These are phyloP conservation scores for Neelides folsomi DNA, from an alignment of 2,888 invertebrate genomes.

Conservation along the genomic window DNA sequence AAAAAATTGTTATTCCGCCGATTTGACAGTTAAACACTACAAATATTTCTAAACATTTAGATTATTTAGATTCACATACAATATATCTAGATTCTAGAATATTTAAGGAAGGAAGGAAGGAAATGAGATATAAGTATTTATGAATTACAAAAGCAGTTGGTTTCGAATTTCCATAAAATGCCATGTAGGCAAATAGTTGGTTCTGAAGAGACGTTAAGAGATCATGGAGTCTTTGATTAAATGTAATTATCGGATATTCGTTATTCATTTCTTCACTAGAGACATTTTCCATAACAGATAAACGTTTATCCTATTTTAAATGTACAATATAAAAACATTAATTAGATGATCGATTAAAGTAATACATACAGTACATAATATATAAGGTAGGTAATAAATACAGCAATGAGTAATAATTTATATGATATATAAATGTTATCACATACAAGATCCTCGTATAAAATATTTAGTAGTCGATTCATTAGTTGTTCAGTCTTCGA, in stretches of 20 bases:
- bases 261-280: neutral
- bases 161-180: conserved; percentile 10
- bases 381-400: too few relatives aligned
- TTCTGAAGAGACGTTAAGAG: conserved; percentile 48
- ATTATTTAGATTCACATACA: too few relatives aligned
- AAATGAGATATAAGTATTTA: too few relatives aligned
- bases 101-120: too few relatives aligned
- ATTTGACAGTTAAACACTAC: neutral
- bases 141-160: neutral
- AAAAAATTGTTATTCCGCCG: neutral
- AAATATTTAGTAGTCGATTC: conserved; percentile 20
- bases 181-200: conserved; percentile 46
- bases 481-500: conserved; percentile 21
- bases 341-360: neutral
- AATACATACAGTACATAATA: neutral
- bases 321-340: neutral
- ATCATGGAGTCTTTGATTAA: conserved; percentile 38
- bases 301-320: neutral
- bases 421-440: too few relatives aligned
- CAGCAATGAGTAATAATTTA: too few relatives aligned
- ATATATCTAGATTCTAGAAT: too few relatives aligned
- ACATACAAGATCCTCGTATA: conserved; percentile 19
- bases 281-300: neutral
- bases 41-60: too few relatives aligned
- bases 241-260: conserved; percentile 11